Conservation (phyloP, 1,140 invertebrate genomes). For the Calephelis nemesis region DNA sequence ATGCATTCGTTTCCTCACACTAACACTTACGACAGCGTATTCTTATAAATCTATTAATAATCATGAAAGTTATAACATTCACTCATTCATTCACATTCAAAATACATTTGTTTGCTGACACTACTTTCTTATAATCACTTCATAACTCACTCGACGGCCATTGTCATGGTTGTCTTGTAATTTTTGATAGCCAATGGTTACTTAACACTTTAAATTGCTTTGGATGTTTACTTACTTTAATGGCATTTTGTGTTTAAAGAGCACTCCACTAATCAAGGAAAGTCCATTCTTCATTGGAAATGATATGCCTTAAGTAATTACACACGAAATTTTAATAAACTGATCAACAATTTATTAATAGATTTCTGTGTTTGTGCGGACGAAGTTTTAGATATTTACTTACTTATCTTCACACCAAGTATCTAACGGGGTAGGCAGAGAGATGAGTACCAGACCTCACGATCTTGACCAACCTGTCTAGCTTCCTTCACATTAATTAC, state of each 20-base stretch:
- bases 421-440: too few species aligned
- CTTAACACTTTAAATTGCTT: slow-evolving; percentile 76
- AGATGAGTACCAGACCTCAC: too few species aligned
- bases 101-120: slow-evolving; percentile 40
- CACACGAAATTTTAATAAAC: slow-evolving; percentile 23
- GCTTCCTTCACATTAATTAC: too few species aligned
- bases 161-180: slow-evolving; percentile 71
- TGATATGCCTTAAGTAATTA: slow-evolving; percentile 70
- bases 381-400: too few species aligned
- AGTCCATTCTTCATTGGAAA: slow-evolving; percentile 72
- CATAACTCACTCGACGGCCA: slow-evolving; percentile 69
- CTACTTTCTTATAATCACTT: slow-evolving; percentile 72
- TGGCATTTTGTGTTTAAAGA: slow-evolving; percentile 64
- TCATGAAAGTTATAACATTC: too few species aligned
- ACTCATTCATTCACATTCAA: neutral
- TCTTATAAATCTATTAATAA: too few species aligned
- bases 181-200: slow-evolving; percentile 76
- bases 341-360: neutral
- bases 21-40: too few species aligned
- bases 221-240: slow-evolving; percentile 76
- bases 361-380: too few species aligned
- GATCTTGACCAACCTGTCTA: too few species aligned
- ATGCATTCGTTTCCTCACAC: too few species aligned
- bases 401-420: too few species aligned
- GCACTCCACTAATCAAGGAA: slow-evolving; percentile 72